These are phyloP conservation scores for Synanceia verrucosa DNA, from an alignment of 2,797 vertebrate genomes.

Conservation along the genomic window DNA sequence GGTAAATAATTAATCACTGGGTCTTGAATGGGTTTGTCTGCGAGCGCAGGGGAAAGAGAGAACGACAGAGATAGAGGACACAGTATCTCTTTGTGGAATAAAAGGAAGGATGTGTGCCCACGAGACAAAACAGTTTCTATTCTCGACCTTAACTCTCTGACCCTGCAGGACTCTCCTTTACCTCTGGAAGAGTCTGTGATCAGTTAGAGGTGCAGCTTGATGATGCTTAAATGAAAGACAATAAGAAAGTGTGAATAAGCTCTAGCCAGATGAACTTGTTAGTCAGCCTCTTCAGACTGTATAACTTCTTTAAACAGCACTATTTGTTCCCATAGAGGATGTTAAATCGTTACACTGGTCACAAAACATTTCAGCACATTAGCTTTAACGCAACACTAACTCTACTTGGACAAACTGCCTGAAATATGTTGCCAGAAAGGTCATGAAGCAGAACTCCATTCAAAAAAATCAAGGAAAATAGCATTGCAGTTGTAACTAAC, in stretches of 20 bases:
- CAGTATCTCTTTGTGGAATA: constrained; percentile 42
- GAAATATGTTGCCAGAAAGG: no score
- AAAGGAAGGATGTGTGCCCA: constrained; percentile 29
- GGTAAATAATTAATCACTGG: constrained; percentile 83
- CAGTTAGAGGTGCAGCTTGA: neutral
- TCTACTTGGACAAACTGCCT: no score
- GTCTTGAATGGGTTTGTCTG: constrained; percentile 71
- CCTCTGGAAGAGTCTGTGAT: neutral
- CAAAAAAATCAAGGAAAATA: no score
- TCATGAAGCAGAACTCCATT: no score
- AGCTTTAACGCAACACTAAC: no score
- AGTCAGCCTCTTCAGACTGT: no score
- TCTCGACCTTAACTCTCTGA: constrained; percentile 33
- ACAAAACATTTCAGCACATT: no score
- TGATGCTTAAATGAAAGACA: neutral
- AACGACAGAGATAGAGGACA: constrained; percentile 61
- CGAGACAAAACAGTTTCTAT: constrained; percentile 19
- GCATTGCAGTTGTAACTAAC: no score
- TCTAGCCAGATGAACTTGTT: no score
- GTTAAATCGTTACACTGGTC: no score
- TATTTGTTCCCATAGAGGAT: neutral
- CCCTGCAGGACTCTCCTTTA: constrained; percentile 1
- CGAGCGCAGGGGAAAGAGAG: constrained; percentile 46
- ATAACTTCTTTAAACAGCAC: no score
- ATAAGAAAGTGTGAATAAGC: no score